Evolutionary conservation across 1,140 invertebrate species (phyloP).

Genomic region (Anagrus nilaparvatae): DNA sequence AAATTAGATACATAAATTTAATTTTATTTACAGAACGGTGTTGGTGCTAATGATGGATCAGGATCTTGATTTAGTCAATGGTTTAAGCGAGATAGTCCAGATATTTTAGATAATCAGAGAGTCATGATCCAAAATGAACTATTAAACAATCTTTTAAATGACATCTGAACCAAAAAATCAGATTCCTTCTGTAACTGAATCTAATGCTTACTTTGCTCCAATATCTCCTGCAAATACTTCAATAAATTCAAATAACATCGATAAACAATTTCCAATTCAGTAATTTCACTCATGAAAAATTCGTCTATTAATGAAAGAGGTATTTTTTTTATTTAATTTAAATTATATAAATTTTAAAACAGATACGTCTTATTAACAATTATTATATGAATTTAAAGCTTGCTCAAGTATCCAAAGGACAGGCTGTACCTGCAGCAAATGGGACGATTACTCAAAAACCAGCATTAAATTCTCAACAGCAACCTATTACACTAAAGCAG

Average conservation of each 20-base stretch:
- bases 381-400: constrained; percentile 36
- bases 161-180: constrained; percentile 45
- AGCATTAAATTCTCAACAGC: constrained; percentile 22
- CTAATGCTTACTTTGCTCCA: constrained; percentile 51
- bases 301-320: constrained; percentile 41
- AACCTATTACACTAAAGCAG: constrained; percentile 52
- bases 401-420: constrained; percentile 55
- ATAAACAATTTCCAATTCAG: constrained; percentile 32
- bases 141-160: constrained; percentile 53
- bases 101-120: constrained; percentile 20
- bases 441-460: constrained; percentile 41
- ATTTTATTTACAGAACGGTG: constrained; percentile 44
- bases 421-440: constrained; percentile 49
- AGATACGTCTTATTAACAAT: constrained; percentile 1
- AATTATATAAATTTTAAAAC: constrained; percentile 6
- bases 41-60: constrained; percentile 40
- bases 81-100: constrained; percentile 51
- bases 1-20: neutral
- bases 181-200: constrained; percentile 43
- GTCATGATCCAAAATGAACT: constrained; percentile 57
- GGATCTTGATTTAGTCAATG: constrained; percentile 55
- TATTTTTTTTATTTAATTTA: constrained; percentile 21
- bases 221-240: constrained; percentile 48
- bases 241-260: constrained; percentile 19
- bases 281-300: constrained; percentile 32